Conservation (phyloP, 2,888 invertebrate genomes). For the Leptopilina drosophilae region DNA sequence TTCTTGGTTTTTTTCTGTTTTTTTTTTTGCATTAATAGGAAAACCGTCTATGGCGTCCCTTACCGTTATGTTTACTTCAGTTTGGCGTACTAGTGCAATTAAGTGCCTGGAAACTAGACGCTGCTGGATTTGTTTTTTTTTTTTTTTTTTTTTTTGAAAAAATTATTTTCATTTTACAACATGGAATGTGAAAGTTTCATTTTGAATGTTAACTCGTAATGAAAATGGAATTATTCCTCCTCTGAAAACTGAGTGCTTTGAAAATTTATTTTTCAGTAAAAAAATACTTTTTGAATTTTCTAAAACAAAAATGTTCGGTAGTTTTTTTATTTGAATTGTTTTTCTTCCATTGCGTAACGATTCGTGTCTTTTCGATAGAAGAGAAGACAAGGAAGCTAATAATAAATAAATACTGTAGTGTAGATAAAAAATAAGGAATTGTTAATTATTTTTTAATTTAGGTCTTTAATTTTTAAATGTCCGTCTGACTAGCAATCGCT, state of each 20-base stretch:
- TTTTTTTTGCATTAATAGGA: constrained; percentile 9
- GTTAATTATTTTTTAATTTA: neutral
- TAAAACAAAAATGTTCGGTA: neutral
- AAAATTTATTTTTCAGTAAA: neutral
- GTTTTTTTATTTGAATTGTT: neutral
- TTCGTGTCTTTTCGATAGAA: neutral
- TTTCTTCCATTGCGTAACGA: neutral
- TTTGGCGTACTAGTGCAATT: constrained; percentile 10
- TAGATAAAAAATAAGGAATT: neutral
- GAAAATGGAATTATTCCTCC: neutral
- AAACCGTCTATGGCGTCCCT: constrained; percentile 14
- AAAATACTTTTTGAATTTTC: neutral
- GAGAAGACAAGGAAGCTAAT: too few relatives aligned
- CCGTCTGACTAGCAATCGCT: neutral
- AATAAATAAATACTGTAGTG: too few relatives aligned
- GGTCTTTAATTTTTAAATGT: neutral
- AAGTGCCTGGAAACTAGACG: neutral
- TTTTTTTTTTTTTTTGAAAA: neutral
- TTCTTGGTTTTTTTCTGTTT: neutral
- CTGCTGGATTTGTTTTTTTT: constrained; percentile 8
- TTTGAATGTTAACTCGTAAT: constrained; percentile 1
- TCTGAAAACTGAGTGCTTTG: neutral
- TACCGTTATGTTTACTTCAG: constrained; percentile 26
- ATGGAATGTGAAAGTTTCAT: neutral
- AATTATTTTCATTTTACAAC: neutral